Evolutionary conservation across 2,888 invertebrate species (phyloP), one percentile per base, ranked within the genome.

Genomic region (Troilus luridus): DNA sequence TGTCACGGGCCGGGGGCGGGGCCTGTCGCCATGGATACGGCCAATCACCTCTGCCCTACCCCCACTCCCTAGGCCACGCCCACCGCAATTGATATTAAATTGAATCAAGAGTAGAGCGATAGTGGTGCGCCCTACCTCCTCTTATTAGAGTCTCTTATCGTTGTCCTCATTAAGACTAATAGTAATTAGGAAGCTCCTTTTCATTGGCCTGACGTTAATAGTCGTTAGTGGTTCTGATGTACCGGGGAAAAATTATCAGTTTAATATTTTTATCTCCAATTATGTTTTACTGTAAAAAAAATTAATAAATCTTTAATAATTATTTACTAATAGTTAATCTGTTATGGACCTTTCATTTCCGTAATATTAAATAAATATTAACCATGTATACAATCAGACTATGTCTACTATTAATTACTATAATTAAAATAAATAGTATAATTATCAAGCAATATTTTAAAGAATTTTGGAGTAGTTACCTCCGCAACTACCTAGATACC

Each of bases 21-120:
- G 91, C 90, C 88, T 81, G 85, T 90, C 64, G 81, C 64, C 90
- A 90, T 90, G 85, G 90, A 58, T n/a, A 90, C 88, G 14, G 88
- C 90, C 90, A 90, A 90, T 90, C 60, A 14, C 7, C 90, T 54
- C 72, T n/a, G 11, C 62, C 67, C 67, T 17, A n/a, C 27, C 59
- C 56, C 88, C 88, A 58, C 88, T 24, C 12, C 10, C 27, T 21
- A 24, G 27, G 58, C 59, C 90, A 67, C 90, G 90, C 90, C 90
- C 64, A 60, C 90, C 21, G 27, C 90, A 90, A 90, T 90, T 90
- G 90, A 90, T 90, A 90, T 90, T 90, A 90, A 90, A 90, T 90
- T 90, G 90, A 90, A 90, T 90, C 90, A 90, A 72, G 67, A 72
- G 90, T 58, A 58, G 77, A 90, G 90, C 90, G 90, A 90, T 90